Evolutionary conservation across 1,140 invertebrate species (phyloP), one percentile per base, ranked within the genome.

Genomic region (Sitophilus oryzae): DNA sequence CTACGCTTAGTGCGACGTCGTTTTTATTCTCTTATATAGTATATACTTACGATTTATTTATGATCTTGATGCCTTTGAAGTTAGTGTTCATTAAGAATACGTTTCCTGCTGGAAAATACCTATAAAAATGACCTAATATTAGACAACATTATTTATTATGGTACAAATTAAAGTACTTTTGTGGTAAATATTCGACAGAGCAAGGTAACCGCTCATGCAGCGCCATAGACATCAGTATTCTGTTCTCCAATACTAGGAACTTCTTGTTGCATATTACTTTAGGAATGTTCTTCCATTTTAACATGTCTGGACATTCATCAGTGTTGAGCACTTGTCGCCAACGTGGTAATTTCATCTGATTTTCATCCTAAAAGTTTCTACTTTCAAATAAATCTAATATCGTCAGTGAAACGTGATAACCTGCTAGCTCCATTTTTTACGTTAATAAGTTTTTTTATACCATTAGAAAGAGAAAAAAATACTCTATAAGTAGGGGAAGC

Each of bases 281-380:
- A 14, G 58, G 47, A 19, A 69, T 51, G 42, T 65, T 66, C 18
- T 46, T 41, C 42, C 54, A 61, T 21, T 62, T 56, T 5, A 42
- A 51, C 21, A 65, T 62, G 52, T 65, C 53, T 10, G 35, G 20
- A 59, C 68, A 70, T 11, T 58, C 36, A 4, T 60, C 52, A 16
- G 50, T 61, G 38, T 70, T 70, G 18, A 66, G 37, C 14, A 66
- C 53, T 8, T 43, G 42, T n/a, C 55, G 34, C 68, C 68, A 70
- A 22, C 56, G 9, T 6, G 64, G 62, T 14, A 66, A 48, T 8
- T 68, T 25, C 30, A 23, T 38, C 45, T 44, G 48, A 41, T 63
- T 54, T 11, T 21, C n/a, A 36, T 65, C 48, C 65, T 66, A 55
- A 8, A 53, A 52, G 5, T 21, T 53, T 34, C 38, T 42, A 22